A percentile compares a stretch with the other conserved stretches of the same genome.
phyloP scores from a whole-genome alignment of 30 jellyfish, hydroid and myxozoan species.

The Cassiopea andromeda region DNA sequence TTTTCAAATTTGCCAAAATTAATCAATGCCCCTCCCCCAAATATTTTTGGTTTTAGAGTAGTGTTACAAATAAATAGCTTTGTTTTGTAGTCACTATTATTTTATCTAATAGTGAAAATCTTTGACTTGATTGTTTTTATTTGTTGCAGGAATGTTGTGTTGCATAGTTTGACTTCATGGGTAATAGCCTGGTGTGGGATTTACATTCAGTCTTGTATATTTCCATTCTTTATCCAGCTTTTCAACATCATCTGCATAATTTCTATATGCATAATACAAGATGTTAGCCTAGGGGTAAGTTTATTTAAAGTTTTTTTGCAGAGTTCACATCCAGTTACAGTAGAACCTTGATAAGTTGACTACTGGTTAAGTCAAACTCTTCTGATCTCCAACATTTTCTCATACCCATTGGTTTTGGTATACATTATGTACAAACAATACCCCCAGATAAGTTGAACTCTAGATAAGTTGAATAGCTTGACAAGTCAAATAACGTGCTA shows the following conservation, averaged over 20 bases:
- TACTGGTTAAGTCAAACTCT: no score
- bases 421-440: no score
- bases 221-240: slow-evolving; percentile 52
- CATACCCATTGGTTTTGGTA: no score
- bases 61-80: no score
- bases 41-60: no score
- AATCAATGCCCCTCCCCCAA: no score
- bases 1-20: no score
- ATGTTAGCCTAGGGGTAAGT: slow-evolving; percentile 77
- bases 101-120: neutral
- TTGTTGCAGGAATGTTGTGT: slow-evolving; percentile 74
- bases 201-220: slow-evolving; percentile 50
- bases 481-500: no score
- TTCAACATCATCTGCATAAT: slow-evolving; percentile 31
- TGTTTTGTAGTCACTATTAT: neutral
- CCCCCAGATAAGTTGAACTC: no score
- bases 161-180: slow-evolving; percentile 74
- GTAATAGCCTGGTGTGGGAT: slow-evolving; percentile 80
- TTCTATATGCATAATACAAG: slow-evolving; percentile 60
- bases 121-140: neutral
- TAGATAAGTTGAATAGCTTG: no score
- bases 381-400: no score
- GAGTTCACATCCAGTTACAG: neutral
- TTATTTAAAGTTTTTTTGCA: neutral
- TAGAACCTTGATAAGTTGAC: no score